A percentile compares a stretch with the other conserved stretches of the same genome.
These are phyloP conservation scores for Glaucomys volans DNA, from an alignment of 2,113 vertebrate genomes.

Conservation along the genomic window DNA sequence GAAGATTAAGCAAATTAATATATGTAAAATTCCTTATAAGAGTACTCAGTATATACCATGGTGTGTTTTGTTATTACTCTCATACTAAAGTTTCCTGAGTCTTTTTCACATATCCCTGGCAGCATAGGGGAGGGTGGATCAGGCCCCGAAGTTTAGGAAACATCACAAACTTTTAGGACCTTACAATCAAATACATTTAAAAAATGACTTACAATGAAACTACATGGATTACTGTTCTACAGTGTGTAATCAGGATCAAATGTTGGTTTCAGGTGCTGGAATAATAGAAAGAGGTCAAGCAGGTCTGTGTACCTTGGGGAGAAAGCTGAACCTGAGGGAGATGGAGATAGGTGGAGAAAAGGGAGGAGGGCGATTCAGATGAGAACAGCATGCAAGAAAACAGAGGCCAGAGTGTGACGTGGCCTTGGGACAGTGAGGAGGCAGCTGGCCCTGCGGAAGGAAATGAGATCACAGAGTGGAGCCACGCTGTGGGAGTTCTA, in stretches of 20 bases:
- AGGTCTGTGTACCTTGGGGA: not conserved
- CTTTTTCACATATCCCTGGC: not conserved
- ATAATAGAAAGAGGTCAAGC: not conserved
- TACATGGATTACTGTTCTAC: not conserved
- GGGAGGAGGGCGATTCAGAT: not conserved
- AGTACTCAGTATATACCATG: not conserved
- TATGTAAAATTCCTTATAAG: not conserved
- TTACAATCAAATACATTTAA: not conserved
- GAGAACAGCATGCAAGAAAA: not conserved
- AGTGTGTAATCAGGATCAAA: not conserved
- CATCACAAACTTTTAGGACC: not conserved
- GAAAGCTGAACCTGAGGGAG: not conserved
- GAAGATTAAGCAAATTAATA: slow-evolving; percentile 8
- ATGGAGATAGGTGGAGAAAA: not conserved
- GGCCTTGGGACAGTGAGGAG: not conserved
- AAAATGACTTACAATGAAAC: not conserved
- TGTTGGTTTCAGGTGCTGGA: not conserved
- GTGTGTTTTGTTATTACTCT: not conserved
- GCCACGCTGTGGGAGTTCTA: not conserved
- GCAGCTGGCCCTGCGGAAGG: not conserved
- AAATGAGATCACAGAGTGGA: not conserved
- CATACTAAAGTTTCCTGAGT: not conserved
- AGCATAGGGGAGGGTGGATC: not conserved
- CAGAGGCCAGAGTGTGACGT: not conserved
- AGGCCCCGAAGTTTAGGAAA: not conserved